These are phyloP conservation scores for Procavia capensis DNA, from an alignment of 2,113 vertebrate species.

Conservation along the genomic window DNA sequence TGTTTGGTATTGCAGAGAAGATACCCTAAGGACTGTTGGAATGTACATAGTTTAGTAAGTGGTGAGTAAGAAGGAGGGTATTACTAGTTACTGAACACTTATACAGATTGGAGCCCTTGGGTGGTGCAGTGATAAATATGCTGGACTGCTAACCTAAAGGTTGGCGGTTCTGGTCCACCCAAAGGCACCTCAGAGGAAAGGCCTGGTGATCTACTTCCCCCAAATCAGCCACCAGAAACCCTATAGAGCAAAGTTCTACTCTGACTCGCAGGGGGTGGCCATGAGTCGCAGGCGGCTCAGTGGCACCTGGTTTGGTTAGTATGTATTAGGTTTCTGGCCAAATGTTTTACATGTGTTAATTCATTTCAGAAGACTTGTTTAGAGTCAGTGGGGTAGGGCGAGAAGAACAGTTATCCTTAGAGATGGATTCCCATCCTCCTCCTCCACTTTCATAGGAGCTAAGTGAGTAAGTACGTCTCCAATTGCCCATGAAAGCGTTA, in stretches of 20 bases:
- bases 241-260: background rate
- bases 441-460: background rate
- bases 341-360: background rate
- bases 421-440: background rate
- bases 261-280: background rate
- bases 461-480: background rate
- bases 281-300: background rate
- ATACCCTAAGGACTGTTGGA: background rate
- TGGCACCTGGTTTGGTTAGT: background rate
- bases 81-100: background rate
- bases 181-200: background rate
- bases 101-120: background rate
- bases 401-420: background rate
- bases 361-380: constrained; percentile 7
- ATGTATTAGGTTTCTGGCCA: background rate
- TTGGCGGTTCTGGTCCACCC: background rate
- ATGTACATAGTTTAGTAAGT: background rate
- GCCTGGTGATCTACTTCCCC: background rate
- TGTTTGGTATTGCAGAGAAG: background rate
- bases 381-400: background rate
- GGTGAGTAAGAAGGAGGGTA: background rate
- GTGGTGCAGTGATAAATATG: background rate
- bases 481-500: background rate
- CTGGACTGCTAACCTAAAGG: background rate
- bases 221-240: background rate